These are phyloP conservation scores for Porites cylindrica DNA, from an alignment of 92 coral and sea anemone genomes.

Conservation along the genomic window DNA sequence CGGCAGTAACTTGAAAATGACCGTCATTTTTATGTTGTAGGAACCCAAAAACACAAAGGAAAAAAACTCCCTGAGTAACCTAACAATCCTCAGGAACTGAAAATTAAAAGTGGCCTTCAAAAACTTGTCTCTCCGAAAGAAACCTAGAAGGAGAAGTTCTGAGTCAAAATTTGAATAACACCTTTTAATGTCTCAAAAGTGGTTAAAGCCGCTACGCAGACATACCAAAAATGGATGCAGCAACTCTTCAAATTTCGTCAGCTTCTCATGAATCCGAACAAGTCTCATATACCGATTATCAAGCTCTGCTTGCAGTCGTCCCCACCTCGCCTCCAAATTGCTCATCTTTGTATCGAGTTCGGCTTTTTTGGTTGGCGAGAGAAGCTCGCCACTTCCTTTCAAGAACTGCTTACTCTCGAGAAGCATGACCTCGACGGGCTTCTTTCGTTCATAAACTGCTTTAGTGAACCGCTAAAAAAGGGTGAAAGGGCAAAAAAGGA, in stretches of 20 bases:
- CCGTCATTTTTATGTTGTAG: too few species aligned
- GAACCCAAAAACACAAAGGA: too few species aligned
- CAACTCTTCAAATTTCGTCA: slow-evolving; percentile 93
- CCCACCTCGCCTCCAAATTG: slow-evolving; percentile 95
- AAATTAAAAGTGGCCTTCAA: too few species aligned
- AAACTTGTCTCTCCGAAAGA: too few species aligned
- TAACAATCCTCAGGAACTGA: too few species aligned
- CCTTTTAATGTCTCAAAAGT: too few species aligned
- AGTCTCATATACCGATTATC: slow-evolving; percentile 98
- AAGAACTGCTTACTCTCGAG: slow-evolving; percentile 92
- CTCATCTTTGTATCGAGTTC: slow-evolving; percentile 97
- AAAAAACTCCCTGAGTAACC: too few species aligned
- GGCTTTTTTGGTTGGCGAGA: slow-evolving; percentile 81
- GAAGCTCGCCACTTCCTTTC: slow-evolving; percentile 82
- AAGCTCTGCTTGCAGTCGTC: slow-evolving; percentile 94
- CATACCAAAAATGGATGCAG: slow-evolving; percentile 98
- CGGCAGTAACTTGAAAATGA: too few species aligned
- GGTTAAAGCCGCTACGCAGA: background rate
- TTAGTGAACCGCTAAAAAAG: slow-evolving; percentile 84
- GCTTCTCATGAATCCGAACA: slow-evolving; percentile 95
- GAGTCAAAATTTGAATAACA: too few species aligned
- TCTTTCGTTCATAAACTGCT: slow-evolving; percentile 95
- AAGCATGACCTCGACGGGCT: slow-evolving; percentile 92
- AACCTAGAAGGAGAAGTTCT: too few species aligned
- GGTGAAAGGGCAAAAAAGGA: background rate